Evolutionary conservation across 2,888 invertebrate species (phyloP).

Genomic region (Lobophora halterata): DNA sequence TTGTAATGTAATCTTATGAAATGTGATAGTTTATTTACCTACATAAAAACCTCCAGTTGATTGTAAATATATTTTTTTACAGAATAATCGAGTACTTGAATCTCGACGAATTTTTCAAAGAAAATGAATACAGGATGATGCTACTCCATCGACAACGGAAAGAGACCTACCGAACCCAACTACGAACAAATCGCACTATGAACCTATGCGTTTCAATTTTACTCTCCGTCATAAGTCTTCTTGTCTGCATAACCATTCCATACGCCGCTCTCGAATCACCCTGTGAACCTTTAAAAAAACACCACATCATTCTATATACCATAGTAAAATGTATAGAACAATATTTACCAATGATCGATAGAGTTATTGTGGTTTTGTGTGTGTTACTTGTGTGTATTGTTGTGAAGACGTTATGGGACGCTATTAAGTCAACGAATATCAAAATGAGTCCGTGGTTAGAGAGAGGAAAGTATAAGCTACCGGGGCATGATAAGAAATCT

Average conservation of each 20-base stretch:
- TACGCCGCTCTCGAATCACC: conserved; percentile 42
- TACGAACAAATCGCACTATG: conserved; percentile 35
- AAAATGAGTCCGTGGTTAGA: conserved; percentile 50
- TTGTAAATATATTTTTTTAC: conserved; percentile 13
- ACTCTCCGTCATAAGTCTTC: conserved; percentile 41
- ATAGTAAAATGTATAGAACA: conserved; percentile 34
- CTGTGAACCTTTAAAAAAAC: conserved; percentile 37
- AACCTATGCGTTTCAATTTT: conserved; percentile 45
- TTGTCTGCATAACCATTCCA: conserved; percentile 49
- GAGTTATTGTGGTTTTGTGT: conserved; percentile 38
- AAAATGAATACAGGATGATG: conserved; percentile 31
- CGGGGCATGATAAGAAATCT: conserved; percentile 13
- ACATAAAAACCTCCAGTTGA: too few relatives aligned
- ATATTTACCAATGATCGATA: conserved; percentile 40
- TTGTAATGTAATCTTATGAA: too few relatives aligned
- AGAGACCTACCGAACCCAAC: conserved; percentile 29
- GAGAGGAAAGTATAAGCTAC: conserved; percentile 40
- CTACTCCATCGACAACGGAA: conserved; percentile 39
- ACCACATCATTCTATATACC: conserved; percentile 31
- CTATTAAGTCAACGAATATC: conserved; percentile 44
- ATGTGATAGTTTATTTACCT: too few relatives aligned
- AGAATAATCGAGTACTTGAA: conserved; percentile 43
- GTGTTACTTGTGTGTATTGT: conserved; percentile 39
- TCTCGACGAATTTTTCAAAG: conserved; percentile 32
- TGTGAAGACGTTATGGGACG: conserved; percentile 39